Evolutionary conservation across 1,140 invertebrate genomes (phyloP).

Genomic region (Drosophila subpulchrella): DNA sequence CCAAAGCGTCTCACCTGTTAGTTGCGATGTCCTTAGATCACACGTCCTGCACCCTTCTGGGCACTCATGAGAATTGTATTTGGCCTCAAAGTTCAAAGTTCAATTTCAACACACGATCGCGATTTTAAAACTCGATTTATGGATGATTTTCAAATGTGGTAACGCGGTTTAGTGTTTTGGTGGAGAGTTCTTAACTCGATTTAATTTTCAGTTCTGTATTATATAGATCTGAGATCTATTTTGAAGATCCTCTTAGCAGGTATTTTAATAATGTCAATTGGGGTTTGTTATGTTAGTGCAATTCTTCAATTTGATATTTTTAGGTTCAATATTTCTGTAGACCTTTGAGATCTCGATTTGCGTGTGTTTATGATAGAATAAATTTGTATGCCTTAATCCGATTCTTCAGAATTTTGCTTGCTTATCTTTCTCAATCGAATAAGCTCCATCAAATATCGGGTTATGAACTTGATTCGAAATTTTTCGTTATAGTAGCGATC

Average conservation of each 20-base stretch:
- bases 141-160: too few species aligned
- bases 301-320: background rate
- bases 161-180: background rate
- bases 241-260: background rate
- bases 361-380: background rate
- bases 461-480: conserved; percentile 17
- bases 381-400: background rate
- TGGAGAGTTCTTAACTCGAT: background rate
- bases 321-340: too few species aligned
- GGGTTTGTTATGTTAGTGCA: background rate
- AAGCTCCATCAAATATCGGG: conserved; percentile 12
- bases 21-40: conserved; percentile 8
- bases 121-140: background rate
- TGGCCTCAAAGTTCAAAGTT: background rate
- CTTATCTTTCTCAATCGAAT: conserved; percentile 1
- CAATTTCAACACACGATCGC: background rate
- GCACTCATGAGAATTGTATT: too few species aligned
- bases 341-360: too few species aligned
- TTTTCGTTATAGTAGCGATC: conserved; percentile 15
- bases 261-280: background rate
- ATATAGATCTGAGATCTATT: background rate
- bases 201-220: background rate
- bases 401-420: background rate
- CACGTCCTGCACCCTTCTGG: background rate
- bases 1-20: conserved; percentile 19